Base-by-base conservation (phyloP, 2,888 invertebrate species). In the Drosophila macrospina region DNA sequence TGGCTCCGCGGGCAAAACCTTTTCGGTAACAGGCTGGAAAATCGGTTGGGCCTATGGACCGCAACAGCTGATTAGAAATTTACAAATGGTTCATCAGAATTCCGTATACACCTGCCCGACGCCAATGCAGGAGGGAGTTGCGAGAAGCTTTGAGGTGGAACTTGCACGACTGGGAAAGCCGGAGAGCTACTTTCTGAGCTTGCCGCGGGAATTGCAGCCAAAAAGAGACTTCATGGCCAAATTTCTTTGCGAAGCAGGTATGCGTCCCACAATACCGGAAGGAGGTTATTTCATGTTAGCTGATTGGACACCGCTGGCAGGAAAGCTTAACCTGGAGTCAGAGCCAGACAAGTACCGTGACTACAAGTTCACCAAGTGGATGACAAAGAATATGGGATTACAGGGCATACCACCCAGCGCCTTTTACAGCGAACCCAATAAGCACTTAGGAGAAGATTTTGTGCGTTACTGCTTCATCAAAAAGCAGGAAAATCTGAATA, bases 271-370 rank as follows among this genome's bases (percentile, higher is more conserved):
- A 0, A 93, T 98, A 60, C 99, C 99, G 0, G 98, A 99, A 81
- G 98, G 98, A 3, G 99, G 99, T 0, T 99, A 99, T 92, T 99
- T 99, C 90, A 96, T 99, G 94, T 91, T 99, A 54, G 98, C 98
- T 1, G 98, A 99, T 92, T 98, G 97, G 95, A 95, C 96, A 8
- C 93, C 94, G 5, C 92, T 98, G 71, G 94, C 96, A 36, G 92
- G 93, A 16, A 95, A 95, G 91, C 94, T 96, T 5, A 95, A 96
- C 89, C 92, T 97, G 7, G 93, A 93, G 1, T 91, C 94, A 0
- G 97, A 97, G 91, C 92, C 90, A 0, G 97, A 97, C 88, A 93
- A 94, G 78, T 94, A 95, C 84, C 95, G 94, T 69, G 99, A 99
- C 93, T 98, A 97, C 91, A 94, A 94, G 76, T 99, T 99, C 92